Evolutionary conservation across 2,888 invertebrate species (phyloP), one percentile per base, ranked within the genome.

Genomic region (Scaeva pyrastri): DNA sequence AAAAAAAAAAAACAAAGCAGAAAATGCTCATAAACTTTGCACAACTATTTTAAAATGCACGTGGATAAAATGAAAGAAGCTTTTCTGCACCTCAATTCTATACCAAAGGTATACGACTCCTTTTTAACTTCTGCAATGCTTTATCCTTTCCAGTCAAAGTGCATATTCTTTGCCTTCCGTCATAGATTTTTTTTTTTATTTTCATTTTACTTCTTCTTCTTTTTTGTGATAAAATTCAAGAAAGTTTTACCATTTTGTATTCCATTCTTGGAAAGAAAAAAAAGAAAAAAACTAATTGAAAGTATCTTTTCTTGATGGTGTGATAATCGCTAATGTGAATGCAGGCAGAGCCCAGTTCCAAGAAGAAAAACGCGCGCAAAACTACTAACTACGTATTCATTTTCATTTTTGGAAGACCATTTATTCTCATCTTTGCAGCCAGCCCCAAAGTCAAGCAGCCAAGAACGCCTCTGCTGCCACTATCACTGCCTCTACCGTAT

Each of bases 311-410:
- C 48, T 68, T 62, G 77, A 71, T 86, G 70, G 82, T 64, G 74
- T 64, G 86, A 86, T 82, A 86, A 86, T 82, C 86, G 77, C 73
- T 81, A 70, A 78, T 85, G 66, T 75, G 80, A 75, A 79, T 75
- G 79, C 79, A 70, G 23, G 39, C 39, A 36, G 48, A 62, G 43
- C 21, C 21, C 26, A 62, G 23, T 23, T 43, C 36, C 66, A n/a
- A 31, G 45, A 68, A 56, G n/a, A n/a, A n/a, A n/a, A 60, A 16
- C 36, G 7, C 16, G 36, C 10, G 23, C 39, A 60, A 39, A 39
- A 16, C 11, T 41, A 26, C 60, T 71, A 52, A 75, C 56, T 58
- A 75, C 36, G 73, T 73, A 78, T 78, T 86, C 78, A 60, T 81
- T 77, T 86, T 77, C 82, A 71, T 78, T 82, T 82, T 62, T n/a